Conservation (phyloP, 2,888 invertebrate species). For the Marronus borbonicus region DNA sequence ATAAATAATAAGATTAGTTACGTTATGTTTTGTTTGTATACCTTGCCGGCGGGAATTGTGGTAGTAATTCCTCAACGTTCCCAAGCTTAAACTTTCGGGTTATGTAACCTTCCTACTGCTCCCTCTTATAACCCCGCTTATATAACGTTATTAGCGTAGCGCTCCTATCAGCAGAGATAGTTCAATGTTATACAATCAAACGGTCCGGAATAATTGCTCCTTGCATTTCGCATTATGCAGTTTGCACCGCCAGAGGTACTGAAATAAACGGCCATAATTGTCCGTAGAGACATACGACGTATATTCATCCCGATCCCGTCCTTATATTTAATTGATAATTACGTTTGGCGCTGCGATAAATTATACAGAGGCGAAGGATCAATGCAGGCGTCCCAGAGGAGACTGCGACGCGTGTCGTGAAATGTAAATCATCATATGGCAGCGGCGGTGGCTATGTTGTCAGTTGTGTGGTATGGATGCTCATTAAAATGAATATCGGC, state of each 20-base stretch:
- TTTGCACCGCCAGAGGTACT: neutral
- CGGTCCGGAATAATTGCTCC: neutral
- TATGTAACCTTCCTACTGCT: too few species aligned
- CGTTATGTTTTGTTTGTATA: too few species aligned
- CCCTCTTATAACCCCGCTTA: too few species aligned
- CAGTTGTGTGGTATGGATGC: too few species aligned
- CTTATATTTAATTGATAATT: conserved; percentile 13
- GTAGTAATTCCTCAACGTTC: too few species aligned
- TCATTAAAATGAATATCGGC: too few species aligned
- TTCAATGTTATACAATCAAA: neutral
- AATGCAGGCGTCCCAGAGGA: neutral
- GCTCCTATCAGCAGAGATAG: neutral
- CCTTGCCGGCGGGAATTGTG: too few species aligned
- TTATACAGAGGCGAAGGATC: neutral
- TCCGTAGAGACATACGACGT: neutral
- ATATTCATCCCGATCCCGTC: conserved; percentile 1
- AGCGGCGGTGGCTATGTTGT: neutral
- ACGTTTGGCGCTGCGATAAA: neutral
- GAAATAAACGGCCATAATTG: conserved; percentile 1
- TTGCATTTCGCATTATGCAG: neutral
- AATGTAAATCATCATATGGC: conserved; percentile 3
- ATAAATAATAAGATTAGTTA: too few species aligned
- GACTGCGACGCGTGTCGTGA: neutral
- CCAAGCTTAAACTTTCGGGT: too few species aligned
- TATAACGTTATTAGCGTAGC: too few species aligned